A percentile compares a stretch with the other conserved stretches of the same genome.
Evolutionary conservation across 2,797 vertebrate genomes (phyloP).

Genomic region (Carapus acus): DNA sequence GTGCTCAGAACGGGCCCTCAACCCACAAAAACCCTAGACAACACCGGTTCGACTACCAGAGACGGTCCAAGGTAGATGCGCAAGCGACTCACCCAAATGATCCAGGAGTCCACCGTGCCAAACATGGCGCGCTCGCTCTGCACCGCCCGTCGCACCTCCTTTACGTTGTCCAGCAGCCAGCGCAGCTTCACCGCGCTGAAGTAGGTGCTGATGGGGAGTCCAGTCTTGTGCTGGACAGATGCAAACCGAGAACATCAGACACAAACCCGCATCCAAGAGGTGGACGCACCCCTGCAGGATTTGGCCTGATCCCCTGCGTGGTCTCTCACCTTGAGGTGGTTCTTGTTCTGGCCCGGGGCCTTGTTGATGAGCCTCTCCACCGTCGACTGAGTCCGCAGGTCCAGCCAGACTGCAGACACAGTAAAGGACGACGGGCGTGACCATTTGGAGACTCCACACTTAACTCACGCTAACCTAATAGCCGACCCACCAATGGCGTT

Average conservation of each 20-base stretch:
- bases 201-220: slow-evolving; percentile 91
- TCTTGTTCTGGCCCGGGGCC: slow-evolving; percentile 82
- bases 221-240: slow-evolving; percentile 78
- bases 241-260: too few species aligned
- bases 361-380: slow-evolving; percentile 85
- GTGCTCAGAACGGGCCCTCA: not conserved
- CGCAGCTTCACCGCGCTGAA: slow-evolving; percentile 93
- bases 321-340: slow-evolving; percentile 82
- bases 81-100: slow-evolving; percentile 83
- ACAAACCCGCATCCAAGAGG: too few species aligned
- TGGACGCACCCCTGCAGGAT: not conserved
- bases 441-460: slow-evolving; percentile 2
- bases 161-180: slow-evolving; percentile 90
- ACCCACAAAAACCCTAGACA: too few species aligned
- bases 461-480: too few species aligned
- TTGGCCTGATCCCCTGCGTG: not conserved
- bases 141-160: slow-evolving; percentile 76
- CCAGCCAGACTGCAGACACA: slow-evolving; percentile 81
- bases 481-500: slow-evolving; percentile 82
- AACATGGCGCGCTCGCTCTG: slow-evolving; percentile 79
- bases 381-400: slow-evolving; percentile 89
- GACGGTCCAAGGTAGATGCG: too few species aligned
- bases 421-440: not conserved
- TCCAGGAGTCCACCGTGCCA: slow-evolving; percentile 92
- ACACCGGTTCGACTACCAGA: too few species aligned